Evolutionary conservation across 2,888 invertebrate species (phyloP), one percentile per base, ranked within the genome.

Genomic region (Selenia dentaria): DNA sequence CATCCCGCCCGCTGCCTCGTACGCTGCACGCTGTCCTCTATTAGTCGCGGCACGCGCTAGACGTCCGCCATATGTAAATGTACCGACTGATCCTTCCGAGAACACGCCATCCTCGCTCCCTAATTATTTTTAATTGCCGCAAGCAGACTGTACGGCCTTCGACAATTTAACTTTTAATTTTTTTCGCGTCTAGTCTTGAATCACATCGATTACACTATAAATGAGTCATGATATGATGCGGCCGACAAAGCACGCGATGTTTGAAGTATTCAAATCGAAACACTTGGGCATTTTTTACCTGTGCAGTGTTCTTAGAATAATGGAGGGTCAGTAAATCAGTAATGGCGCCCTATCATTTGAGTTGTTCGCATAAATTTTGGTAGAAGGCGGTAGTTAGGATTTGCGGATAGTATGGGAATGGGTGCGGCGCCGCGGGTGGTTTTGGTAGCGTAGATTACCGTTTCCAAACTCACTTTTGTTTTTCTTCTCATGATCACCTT

Each of bases 71-170:
- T 86, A 88, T 89, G 89, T 89, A 88, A 88, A 89, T 88, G 75
- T 77, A 76, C 67, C 69, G 71, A 62, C 59, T 57, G 66, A 79
- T 83, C 89, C 89, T 90, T 90, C 89, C 79, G 72, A 87, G 89
- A 90, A 90, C 71, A 69, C 75, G 75, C 77, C 83, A 78, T 81
- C 79, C 82, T 79, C 65, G 78, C 67, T 80, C 86, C 86, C 89
- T 88, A 89, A 90, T 90, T 89, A 90, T 90, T 90, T 90, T 90
- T 90, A 90, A 90, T 90, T 90, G 89, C 88, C 84, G 80, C 84
- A 75, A 82, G 79, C 71, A 64, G 74, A 66, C 70, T 70, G 67
- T 74, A 75, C 80, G 85, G 83, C 87, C 88, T 87, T 86, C 85
- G 79, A 79, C 78, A 83, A 80, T 80, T 78, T 69, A 73, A 75